A percentile compares a stretch with the other conserved stretches of the same genome.
Conservation (phyloP, 2,113 vertebrate species). For the Clupea harengus region DNA sequence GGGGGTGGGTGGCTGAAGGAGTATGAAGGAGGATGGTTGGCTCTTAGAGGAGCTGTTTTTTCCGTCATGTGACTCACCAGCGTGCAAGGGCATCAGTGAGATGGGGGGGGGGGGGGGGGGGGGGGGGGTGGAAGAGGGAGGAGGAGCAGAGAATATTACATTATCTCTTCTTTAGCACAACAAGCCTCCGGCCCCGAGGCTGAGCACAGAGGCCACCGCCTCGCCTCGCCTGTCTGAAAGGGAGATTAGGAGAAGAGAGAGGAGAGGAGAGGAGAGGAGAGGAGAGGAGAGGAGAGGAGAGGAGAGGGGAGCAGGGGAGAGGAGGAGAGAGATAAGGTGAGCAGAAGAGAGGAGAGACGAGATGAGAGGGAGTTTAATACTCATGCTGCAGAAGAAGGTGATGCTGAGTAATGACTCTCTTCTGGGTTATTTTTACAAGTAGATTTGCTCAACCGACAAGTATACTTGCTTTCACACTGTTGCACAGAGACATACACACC, state of each 20-base stretch:
- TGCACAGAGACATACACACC: slow-evolving; percentile 5
- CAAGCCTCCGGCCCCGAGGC: slow-evolving; percentile 33
- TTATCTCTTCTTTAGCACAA: slow-evolving; percentile 45
- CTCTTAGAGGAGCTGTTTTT: slow-evolving; percentile 30
- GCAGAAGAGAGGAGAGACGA: not conserved
- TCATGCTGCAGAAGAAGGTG: not conserved
- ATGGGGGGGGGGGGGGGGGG: slow-evolving; percentile 23
- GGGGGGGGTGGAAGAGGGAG: slow-evolving; percentile 13
- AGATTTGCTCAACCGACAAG: not conserved
- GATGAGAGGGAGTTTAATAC: slow-evolving; percentile 31
- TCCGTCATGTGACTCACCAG: slow-evolving; percentile 41
- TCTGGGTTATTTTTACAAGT: not conserved
- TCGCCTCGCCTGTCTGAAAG: not conserved
- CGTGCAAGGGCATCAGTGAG: slow-evolving; percentile 40
- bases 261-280: not conserved
- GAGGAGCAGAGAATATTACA: slow-evolving; percentile 38
- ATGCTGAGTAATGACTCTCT: slow-evolving; percentile 2
- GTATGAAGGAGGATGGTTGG: not conserved
- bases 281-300: not conserved
- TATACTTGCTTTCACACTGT: not conserved
- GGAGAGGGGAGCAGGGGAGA: not conserved
- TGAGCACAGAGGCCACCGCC: not conserved
- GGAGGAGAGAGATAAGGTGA: not conserved
- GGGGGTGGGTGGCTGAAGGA: not conserved
- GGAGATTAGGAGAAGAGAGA: not conserved